A percentile compares a stretch with the other conserved stretches of the same genome.
These are phyloP conservation scores for Scalopus aquaticus DNA, from an alignment of 2,113 vertebrate genomes.

Conservation along the genomic window DNA sequence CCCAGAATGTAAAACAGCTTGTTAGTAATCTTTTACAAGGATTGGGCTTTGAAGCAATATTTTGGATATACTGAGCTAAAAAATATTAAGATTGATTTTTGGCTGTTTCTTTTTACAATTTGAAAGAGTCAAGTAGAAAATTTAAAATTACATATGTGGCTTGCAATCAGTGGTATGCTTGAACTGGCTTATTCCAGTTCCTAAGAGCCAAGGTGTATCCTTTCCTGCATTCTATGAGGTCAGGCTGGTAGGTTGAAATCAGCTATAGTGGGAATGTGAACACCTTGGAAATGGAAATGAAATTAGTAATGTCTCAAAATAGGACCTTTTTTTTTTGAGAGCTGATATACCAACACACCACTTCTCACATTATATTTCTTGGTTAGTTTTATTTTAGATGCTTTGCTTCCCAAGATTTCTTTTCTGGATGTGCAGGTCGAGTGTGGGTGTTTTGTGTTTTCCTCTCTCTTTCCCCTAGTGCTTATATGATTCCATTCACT, in stretches of 20 bases:
- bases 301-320: not conserved
- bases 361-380: not conserved
- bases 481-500: not conserved
- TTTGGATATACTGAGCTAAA: not conserved
- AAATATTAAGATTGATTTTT: conserved; percentile 2
- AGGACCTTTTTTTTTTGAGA: not conserved
- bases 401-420: not conserved
- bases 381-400: not conserved
- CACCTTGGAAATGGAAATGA: not conserved
- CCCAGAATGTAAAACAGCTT: not conserved
- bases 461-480: not conserved
- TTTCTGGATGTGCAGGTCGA: not conserved
- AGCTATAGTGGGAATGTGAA: not conserved
- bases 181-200: not conserved
- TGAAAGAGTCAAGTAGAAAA: not conserved
- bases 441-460: not conserved
- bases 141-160: not conserved
- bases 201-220: not conserved
- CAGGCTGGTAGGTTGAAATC: not conserved
- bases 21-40: not conserved
- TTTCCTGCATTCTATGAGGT: not conserved
- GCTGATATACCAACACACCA: not conserved
- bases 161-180: not conserved
- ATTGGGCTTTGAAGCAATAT: not conserved
- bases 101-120: not conserved